phyloP scores from a whole-genome alignment of 2,113 vertebrate genomes.

The Pelusios castaneus region DNA sequence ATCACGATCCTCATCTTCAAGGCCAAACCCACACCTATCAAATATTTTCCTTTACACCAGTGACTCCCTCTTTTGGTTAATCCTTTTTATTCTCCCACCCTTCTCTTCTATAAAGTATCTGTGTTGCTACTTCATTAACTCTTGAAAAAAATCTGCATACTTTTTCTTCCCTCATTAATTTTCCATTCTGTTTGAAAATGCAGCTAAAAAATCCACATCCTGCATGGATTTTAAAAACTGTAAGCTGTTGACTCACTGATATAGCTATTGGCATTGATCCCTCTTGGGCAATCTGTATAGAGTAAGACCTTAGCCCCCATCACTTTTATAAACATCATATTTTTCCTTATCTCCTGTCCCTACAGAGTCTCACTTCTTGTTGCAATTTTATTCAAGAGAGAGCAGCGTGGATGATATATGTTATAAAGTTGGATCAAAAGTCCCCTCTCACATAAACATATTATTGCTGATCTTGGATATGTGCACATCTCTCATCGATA shows the following conservation, averaged over 20 bases:
- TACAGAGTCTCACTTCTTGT: neutral
- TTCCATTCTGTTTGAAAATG: neutral
- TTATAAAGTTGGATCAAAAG: neutral
- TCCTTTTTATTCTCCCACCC: neutral
- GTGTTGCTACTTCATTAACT: neutral
- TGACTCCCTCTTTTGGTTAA: neutral
- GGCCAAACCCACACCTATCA: neutral
- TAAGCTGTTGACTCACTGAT: neutral
- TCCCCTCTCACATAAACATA: neutral
- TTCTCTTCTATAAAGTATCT: neutral
- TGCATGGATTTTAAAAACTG: fast-evolving
- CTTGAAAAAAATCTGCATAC: neutral
- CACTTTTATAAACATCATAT: neutral
- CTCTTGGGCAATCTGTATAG: neutral
- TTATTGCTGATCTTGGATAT: neutral
- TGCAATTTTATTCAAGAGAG: neutral
- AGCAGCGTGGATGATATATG: neutral
- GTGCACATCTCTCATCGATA: neutral
- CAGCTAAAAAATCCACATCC: neutral
- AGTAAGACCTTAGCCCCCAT: neutral
- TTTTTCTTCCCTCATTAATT: neutral
- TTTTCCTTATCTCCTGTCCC: neutral
- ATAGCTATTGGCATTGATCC: neutral
- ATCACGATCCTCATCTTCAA: neutral
- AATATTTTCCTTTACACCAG: neutral